Base-by-base conservation (phyloP, 2,888 invertebrate genomes). In the Mamestra brassicae region DNA sequence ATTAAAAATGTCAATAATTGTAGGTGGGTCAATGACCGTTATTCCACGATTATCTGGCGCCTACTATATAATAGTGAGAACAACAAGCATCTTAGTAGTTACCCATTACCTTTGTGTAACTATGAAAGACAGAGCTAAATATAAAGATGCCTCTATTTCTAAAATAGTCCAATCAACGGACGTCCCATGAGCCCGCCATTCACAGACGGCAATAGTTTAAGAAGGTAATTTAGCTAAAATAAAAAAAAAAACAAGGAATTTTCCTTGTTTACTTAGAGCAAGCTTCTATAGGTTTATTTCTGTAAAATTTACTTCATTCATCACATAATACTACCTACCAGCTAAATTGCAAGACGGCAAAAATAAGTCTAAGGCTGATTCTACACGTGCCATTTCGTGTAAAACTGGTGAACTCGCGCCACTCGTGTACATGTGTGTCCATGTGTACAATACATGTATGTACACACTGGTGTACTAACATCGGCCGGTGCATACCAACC, bases 321-420 rank as follows among this genome's bases (percentile, higher is more conserved):
- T 68, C n/a, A 5, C 60, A 45, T 26, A 15, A 50, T 50, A 15
- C 3, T 17, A 5, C 17, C 34, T 36, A 80, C 15, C 34, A 54
- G n/a, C 34, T 61, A 81, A 63, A 55, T 55, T 50, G 36, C 15
- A 64, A 61, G 11, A 45, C 11, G 47, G 3, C 36, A 57, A 62
- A 78, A 71, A 78, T 34, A 68, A 61, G 15, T 63, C 71, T 83
- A 58, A 78, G 17, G 62, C 66, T 63, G 58, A 66, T 71, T 79
- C 38, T 66, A 83, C 84, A 83, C 79, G 67, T 80, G 83, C 83
- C 62, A 71, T 79, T 79, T 78, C 57, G 62, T 67, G 71, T 78
- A 63, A 57, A 57, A 55, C 61, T 78, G 54, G 79, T n/a, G 38
- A 58, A 52, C 72, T 52, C 80, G 50, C 58, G 58, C 78, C 55